These are phyloP conservation scores for Microtus pennsylvanicus DNA, from an alignment of 2,113 vertebrate genomes.

Conservation along the genomic window DNA sequence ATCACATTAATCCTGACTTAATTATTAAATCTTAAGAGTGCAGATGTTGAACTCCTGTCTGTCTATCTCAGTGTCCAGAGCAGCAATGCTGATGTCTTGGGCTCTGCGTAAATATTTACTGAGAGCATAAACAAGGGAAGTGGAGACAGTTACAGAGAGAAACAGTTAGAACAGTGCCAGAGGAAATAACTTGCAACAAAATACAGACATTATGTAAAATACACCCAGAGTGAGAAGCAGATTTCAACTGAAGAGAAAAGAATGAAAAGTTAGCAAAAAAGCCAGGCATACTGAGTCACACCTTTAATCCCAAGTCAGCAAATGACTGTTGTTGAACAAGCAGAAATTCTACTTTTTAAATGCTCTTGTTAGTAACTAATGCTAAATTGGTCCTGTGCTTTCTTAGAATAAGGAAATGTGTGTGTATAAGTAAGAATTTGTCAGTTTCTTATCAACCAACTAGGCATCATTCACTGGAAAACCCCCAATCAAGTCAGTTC, in stretches of 20 bases:
- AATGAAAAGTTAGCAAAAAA: background rate
- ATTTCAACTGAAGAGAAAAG: constrained; percentile 3
- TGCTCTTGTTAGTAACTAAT: background rate
- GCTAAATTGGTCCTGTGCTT: background rate
- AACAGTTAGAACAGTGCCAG: background rate
- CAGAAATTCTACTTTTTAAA: constrained; percentile 39
- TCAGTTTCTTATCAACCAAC: background rate
- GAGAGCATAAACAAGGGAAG: background rate
- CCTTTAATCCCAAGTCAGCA: background rate
- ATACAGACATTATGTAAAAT: constrained; percentile 2
- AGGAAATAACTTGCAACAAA: background rate
- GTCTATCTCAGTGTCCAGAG: background rate
- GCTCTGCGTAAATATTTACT: background rate
- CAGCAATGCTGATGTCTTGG: background rate
- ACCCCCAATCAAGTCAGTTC: background rate
- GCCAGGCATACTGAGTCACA: background rate
- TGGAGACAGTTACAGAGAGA: background rate
- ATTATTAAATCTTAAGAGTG: background rate
- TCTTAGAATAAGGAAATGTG: background rate
- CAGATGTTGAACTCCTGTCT: background rate
- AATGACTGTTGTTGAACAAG: background rate
- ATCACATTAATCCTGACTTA: background rate
- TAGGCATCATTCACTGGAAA: background rate
- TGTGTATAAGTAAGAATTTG: background rate
- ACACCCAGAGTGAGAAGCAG: background rate